Base-by-base conservation (phyloP, 2,888 invertebrate genomes). In the Disparrhopalites patrizii region DNA sequence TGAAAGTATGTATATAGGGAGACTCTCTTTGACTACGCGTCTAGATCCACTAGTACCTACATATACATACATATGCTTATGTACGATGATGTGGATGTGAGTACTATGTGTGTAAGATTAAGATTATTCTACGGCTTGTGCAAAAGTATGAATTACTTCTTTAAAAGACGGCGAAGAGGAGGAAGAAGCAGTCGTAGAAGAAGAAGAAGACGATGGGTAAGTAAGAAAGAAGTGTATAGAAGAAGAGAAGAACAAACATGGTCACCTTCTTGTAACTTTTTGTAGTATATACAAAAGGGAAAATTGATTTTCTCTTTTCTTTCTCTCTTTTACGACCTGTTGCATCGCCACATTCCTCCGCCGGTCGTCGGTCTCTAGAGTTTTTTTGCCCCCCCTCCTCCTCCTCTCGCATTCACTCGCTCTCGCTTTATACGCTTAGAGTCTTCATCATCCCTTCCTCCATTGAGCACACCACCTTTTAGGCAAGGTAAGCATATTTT, bases 341-440 rank as follows among this genome's bases (percentile, higher is more conserved):
- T 55, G 55, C 62, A 54, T 54, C 60, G 51, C 30, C 62, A 54
- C 62, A 62, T 62, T 62, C 62, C 62, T 54, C 47, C 28, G 62
- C 38, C 62, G 54, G 62, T 62, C 54, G 62, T 43, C 62, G 62
- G 62, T 55, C 62, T 62, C 62, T 55, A 51, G 23, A 47, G 31
- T 31, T 62, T 62, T 62, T 62, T 38, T 30, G 40, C 15, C 50
- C 15, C 23, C 31, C 23, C 20, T 38, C 20, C n/a, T 4, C 51
- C 25, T 23, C 33, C n/a, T 7, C 8, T 38, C 38, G 3, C 51
- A 23, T 51, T 51, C 4, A 5, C 15, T 3, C n/a, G n/a, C n/a
- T n/a, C n/a, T n/a, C n/a, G n/a, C n/a, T n/a, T n/a, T n/a, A n/a
- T n/a, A n/a, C n/a, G n/a, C n/a, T n/a, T n/a, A n/a, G n/a, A n/a